A percentile compares a stretch with the other conserved stretches of the same genome.
Conservation (phyloP, 2,888 invertebrate species). For the Scaptomyza cyrtandrae region DNA sequence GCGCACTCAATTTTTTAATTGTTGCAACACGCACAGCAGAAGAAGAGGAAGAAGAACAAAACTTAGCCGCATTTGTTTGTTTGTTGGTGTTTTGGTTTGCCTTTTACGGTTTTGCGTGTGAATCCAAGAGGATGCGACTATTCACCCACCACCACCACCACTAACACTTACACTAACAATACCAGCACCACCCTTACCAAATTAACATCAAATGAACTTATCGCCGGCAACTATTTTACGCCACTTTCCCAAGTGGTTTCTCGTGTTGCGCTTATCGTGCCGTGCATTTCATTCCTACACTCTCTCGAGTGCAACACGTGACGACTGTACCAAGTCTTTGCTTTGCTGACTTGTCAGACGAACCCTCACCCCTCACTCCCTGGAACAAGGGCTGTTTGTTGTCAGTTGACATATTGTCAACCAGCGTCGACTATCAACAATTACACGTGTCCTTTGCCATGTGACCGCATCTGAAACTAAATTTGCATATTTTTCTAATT, state of each 20-base stretch:
- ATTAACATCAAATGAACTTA: constrained; percentile 78
- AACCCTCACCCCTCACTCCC: constrained; percentile 10
- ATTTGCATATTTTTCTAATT: constrained; percentile 83
- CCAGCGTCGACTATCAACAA: constrained; percentile 70
- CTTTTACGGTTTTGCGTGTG: constrained; percentile 65
- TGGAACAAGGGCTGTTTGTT: constrained; percentile 53
- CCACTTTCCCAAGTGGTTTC: constrained; percentile 77
- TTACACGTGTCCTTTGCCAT: constrained; percentile 71
- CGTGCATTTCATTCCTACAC: constrained; percentile 25
- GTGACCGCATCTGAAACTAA: constrained; percentile 47
- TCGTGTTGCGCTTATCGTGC: constrained; percentile 69
- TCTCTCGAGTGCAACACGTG: constrained; percentile 69
- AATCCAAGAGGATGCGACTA: constrained; percentile 55
- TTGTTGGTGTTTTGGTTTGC: constrained; percentile 68
- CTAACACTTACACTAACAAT: constrained; percentile 23
- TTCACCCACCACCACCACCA: constrained; percentile 55
- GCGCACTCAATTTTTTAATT: constrained; percentile 67
- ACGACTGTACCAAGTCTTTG: constrained; percentile 53
- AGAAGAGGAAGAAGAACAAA: constrained; percentile 6
- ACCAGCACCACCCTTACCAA: constrained; percentile 49
- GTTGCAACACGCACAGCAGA: constrained; percentile 72
- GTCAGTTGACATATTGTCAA: constrained; percentile 82
- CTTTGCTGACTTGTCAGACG: not conserved
- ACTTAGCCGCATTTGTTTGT: constrained; percentile 56
- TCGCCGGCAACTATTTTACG: constrained; percentile 76